Percentiles rank a stretch among this genome's conserved stretches.
These are phyloP conservation scores for Neoarius graeffei DNA, from an alignment of 2,113 vertebrate genomes.

Conservation along the genomic window DNA sequence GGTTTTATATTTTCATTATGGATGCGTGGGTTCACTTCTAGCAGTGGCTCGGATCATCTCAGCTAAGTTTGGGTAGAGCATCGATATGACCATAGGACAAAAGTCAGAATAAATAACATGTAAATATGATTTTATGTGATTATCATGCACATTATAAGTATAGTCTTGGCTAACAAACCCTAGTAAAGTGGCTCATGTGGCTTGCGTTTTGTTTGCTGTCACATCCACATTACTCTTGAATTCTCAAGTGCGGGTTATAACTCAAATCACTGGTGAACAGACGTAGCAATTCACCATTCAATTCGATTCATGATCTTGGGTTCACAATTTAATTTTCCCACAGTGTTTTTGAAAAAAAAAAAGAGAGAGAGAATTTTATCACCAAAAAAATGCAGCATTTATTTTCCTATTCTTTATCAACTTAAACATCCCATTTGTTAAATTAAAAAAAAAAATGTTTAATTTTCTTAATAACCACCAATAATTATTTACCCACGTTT, in stretches of 20 bases:
- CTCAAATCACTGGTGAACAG: background rate
- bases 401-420: no score
- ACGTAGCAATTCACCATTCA: no score
- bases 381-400: no score
- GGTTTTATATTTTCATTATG: constrained; percentile 16
- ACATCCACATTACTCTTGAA: background rate
- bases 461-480: no score
- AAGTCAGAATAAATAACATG: background rate
- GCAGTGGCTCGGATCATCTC: background rate
- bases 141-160: background rate
- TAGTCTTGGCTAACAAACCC: background rate
- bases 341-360: no score
- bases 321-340: no score
- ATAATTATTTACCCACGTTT: no score
- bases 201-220: no score
- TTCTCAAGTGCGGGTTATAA: background rate
- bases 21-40: background rate
- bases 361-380: no score
- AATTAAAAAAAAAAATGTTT: no score
- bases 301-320: no score
- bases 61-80: background rate
- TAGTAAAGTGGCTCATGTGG: background rate
- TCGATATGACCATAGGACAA: background rate
- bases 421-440: no score
- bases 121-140: background rate